Evolutionary conservation across 2,113 vertebrate species (phyloP), one percentile per base, ranked within the genome.

Genomic region (Neolamprologus brichardi): DNA sequence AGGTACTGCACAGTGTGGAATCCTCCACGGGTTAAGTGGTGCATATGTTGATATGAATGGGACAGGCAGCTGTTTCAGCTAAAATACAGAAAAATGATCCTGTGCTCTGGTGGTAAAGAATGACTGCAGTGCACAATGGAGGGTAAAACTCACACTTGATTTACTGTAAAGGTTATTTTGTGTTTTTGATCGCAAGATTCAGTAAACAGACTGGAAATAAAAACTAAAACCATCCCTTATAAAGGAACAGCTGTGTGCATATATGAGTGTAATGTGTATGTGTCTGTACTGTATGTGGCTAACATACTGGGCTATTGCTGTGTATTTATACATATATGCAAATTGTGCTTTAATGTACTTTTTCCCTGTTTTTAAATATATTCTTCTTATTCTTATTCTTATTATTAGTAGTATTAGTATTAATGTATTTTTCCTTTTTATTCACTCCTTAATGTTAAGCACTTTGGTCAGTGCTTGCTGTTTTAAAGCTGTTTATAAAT

Each of bases 11-110:
- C 85, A 78, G 67, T 5, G 82, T 14, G 46, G 28, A 79, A 39
- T 83, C 83, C 62, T 37, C 18, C 30, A 46, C 5, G 72, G 62
- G 9, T 78, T 10, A 41, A 77, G 75, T 13, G 51, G 28, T 37
- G 78, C 44, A 37, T 56, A 89, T 89, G 90, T 87, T 88, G 82
- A 93, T 58, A 67, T 32, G 30, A 85, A 72, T 12, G 39, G 89
- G 37, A 51, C 37, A 80, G 67, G 51, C 91, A 94, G 91, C 87
- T 93, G 93, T 58, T 70, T 77, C 37, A 32, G 62, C 56, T 64
- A 32, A 25, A 62, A 30, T 49, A 37, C 17, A 28, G 77, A 79
- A 86, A 94, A 41, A 82, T 46, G 81, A 90, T 53, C 77, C 7
- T 34, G 82, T 86, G 72, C 14, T 46, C 82, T 82, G 79, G 49